Evolutionary conservation across 1,140 invertebrate species (phyloP).

Genomic region (Cecropterus lyciades): DNA sequence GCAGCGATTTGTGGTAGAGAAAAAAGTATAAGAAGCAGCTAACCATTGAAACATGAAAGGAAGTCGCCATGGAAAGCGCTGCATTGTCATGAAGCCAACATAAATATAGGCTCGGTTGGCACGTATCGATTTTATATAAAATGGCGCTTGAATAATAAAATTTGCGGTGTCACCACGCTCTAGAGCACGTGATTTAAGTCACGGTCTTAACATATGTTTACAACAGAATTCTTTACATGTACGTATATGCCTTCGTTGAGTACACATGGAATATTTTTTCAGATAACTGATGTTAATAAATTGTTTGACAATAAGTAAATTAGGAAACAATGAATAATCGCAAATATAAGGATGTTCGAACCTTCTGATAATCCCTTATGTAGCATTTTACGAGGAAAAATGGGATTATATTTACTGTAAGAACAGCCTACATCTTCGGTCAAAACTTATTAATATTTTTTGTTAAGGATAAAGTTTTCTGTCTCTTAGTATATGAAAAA

Average conservation of each 20-base stretch:
- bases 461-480: neutral
- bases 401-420: neutral
- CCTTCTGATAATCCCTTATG: no score
- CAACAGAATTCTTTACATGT: neutral
- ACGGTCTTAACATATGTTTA: neutral
- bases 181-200: neutral
- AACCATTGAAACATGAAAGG: constrained; percentile 12
- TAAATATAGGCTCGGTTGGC: constrained; percentile 4
- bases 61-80: constrained; percentile 16
- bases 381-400: neutral
- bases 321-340: no score
- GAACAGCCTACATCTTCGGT: neutral
- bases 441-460: neutral
- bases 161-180: constrained; percentile 1
- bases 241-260: neutral
- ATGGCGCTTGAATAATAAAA: constrained; percentile 18
- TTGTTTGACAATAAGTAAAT: neutral
- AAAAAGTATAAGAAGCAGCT: constrained; percentile 1
- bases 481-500: no score
- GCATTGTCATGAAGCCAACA: constrained; percentile 18
- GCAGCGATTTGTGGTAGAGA: neutral
- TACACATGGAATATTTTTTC: neutral
- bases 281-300: neutral
- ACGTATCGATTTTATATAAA: constrained; percentile 24
- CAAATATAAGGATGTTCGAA: no score